Percentiles rank a stretch among this genome's conserved stretches.
phyloP scores from a whole-genome alignment of 2,888 invertebrate species.

The Drosophila nigritarsus region DNA sequence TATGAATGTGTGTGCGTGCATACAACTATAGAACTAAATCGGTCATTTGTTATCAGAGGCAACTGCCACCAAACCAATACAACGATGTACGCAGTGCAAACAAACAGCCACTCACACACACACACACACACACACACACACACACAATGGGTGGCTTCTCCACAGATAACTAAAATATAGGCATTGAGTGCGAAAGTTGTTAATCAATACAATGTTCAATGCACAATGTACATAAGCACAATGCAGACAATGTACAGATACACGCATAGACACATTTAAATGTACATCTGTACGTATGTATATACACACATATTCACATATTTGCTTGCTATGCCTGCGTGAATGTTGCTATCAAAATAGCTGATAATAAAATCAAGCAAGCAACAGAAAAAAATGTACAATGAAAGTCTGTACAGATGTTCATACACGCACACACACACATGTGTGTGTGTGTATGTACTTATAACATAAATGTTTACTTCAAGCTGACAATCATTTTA shows the following conservation, averaged over 20 bases:
- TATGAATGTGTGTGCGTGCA: not conserved
- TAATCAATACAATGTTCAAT: conserved; percentile 57
- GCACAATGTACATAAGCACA: conserved; percentile 11
- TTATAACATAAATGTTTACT: conserved; percentile 35
- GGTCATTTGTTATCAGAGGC: conserved; percentile 67
- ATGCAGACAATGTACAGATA: conserved; percentile 16
- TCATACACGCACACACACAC: not conserved
- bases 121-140: not conserved
- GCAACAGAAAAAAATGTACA: conserved; percentile 32
- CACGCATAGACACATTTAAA: conserved; percentile 12
- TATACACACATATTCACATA: conserved; percentile 1
- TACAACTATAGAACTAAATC: conserved; percentile 61
- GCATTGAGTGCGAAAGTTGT: conserved; percentile 62
- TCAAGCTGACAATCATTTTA: conserved; percentile 44
- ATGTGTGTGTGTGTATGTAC: conserved; percentile 2
- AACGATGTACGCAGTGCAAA: not conserved
- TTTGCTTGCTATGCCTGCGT: conserved; percentile 16
- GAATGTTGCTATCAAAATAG: conserved; percentile 45
- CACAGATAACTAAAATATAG: conserved; percentile 31
- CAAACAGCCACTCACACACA: conserved; percentile 4
- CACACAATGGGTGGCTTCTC: conserved; percentile 24
- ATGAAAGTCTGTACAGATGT: conserved; percentile 18
- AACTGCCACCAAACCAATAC: conserved; percentile 22
- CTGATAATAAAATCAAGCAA: conserved; percentile 55
- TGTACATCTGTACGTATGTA: conserved; percentile 1